Percentiles rank a stretch among this genome's conserved stretches.
Evolutionary conservation across 2,797 vertebrate genomes (phyloP).

Genomic region (Caiman crocodilus): DNA sequence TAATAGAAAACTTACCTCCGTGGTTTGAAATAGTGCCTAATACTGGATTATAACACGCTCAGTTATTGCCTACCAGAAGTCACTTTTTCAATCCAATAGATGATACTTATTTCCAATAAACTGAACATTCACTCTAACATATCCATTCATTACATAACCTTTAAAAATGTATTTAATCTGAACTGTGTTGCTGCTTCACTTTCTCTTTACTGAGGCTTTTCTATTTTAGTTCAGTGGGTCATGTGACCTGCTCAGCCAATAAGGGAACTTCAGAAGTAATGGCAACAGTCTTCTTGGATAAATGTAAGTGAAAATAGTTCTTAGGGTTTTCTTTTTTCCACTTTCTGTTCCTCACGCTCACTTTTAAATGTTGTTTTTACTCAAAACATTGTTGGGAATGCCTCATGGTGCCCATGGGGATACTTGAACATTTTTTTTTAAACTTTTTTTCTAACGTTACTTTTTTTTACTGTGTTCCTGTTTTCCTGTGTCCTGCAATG

Average conservation of each 20-base stretch:
- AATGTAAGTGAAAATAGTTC: constrained; percentile 78
- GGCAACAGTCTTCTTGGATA: constrained; percentile 77
- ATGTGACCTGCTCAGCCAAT: constrained; percentile 68
- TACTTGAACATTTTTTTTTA: constrained; percentile 28
- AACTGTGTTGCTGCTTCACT: constrained; percentile 61
- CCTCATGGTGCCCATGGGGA: neutral
- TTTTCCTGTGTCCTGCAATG: constrained; percentile 42
- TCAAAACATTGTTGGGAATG: neutral
- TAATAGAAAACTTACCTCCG: neutral
- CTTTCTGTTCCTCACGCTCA: constrained; percentile 50
- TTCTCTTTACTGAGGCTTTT: constrained; percentile 70
- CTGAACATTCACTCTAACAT: neutral
- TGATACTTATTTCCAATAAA: neutral
- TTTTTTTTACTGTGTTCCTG: constrained; percentile 42
- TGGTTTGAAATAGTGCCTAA: neutral
- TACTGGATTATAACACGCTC: accelerated
- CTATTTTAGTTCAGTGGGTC: constrained; percentile 75
- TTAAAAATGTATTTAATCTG: neutral
- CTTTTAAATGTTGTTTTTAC: constrained; percentile 19
- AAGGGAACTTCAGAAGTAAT: constrained; percentile 64
- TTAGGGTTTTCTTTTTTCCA: constrained; percentile 40
- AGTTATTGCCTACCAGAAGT: neutral
- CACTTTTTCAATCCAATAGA: neutral
- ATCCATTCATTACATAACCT: neutral
- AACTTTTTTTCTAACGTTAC: neutral